These are phyloP conservation scores for Macquaria australasica DNA, from an alignment of 2,113 vertebrate species.

Conservation along the genomic window DNA sequence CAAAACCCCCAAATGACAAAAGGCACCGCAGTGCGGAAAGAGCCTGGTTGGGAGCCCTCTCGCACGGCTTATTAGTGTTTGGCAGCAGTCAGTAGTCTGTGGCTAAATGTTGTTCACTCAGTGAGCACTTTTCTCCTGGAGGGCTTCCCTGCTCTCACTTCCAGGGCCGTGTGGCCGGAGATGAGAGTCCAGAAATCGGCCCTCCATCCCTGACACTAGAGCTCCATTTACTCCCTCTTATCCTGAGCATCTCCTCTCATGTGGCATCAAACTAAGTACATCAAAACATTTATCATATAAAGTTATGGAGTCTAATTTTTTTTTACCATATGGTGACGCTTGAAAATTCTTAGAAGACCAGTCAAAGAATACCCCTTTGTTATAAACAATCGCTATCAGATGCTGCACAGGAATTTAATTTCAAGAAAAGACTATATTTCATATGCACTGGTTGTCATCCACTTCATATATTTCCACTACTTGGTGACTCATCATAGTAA, in stretches of 20 bases:
- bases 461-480: neutral
- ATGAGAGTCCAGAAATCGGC: conserved; percentile 39
- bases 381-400: neutral
- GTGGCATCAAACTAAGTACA: conserved; percentile 19
- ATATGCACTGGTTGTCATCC: neutral
- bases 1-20: conserved; percentile 73
- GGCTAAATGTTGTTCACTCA: conserved; percentile 34
- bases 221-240: conserved; percentile 25
- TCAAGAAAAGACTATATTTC: neutral
- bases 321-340: neutral
- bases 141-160: conserved; percentile 46
- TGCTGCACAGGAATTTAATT: neutral
- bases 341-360: neutral
- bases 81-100: conserved; percentile 51
- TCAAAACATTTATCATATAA: conserved; percentile 4
- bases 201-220: conserved; percentile 14
- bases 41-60: conserved; percentile 31
- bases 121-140: conserved; percentile 65
- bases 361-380: neutral
- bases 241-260: conserved; percentile 19
- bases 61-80: conserved; percentile 50
- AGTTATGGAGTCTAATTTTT: neutral
- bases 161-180: conserved; percentile 50
- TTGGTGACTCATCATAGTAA: neutral
- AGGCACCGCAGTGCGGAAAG: conserved; percentile 49